Base-by-base conservation (phyloP, 2,888 invertebrate species). In the Gryllus longicercus region DNA sequence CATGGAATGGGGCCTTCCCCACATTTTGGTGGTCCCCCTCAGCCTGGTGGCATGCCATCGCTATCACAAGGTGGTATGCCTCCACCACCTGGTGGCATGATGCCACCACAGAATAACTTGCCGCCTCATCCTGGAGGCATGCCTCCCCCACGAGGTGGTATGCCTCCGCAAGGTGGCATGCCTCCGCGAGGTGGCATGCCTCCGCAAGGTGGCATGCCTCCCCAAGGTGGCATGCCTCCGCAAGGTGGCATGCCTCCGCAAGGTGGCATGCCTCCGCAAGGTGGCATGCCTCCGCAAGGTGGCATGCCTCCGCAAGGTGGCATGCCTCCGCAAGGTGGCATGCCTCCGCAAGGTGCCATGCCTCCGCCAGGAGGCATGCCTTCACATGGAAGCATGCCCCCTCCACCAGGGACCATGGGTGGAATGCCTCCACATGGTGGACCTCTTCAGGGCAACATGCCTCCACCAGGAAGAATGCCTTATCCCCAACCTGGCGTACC, bases 1-100 rank as follows among this genome's bases (percentile, higher is more conserved):
- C 75, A 75, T 25, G 18, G 18, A 74, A 74, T n/a, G 18, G 23
- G 38, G 10, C 14, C 14, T 11, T 23, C 75, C 21, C 75, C 75
- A 10, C 75, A 75, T n/a, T 14, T 14, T n/a, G 38, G 75, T 75
- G 38, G 75, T 75, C 38, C 82, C 38, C 79, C 81, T 82, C 80
- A 79, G 80, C 78, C 85, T 51, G 25, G 85, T 74, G 82, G 81
- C 51, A 77, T 82, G 78, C 81, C 81, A 77, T 81, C 80, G 38
- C 50, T 25, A 51, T 50, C 75, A 25, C 75, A 77, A 21, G 84
- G 83, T 77, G 86, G 84, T 81, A 78, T 75, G 23, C 80, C 80
- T 25, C 82, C 82, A 78, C 81, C 81, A 63, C 80, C 85, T 83
- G 86, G 87, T 12, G 87, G 87, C 85, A 87, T 86, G n/a, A 85